Evolutionary conservation across 2,113 vertebrate genomes (phyloP), one percentile per base, ranked within the genome.

Genomic region (Malurus alboscapulatus): DNA sequence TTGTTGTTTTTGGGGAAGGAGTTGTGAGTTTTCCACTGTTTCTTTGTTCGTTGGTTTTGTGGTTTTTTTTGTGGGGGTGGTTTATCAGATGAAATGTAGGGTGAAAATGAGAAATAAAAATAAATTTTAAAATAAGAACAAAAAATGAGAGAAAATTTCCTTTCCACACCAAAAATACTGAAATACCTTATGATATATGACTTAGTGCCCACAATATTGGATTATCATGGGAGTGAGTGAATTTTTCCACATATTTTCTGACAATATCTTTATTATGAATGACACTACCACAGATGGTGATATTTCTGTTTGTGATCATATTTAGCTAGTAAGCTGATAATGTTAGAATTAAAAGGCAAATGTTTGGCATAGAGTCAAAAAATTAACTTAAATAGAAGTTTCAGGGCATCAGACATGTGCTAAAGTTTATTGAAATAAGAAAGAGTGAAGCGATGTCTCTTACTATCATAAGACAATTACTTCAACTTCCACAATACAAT

Each of bases 221-320:
- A 54, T 63, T 91, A 51, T 40, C 22, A 45, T 54, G 58, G 61
- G 27, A 88, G 21, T 4, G 3, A 78, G 27, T 7, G 4, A 84
- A 50, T 87, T 36, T 81, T 87, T 88, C 27, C 25, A 53, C 77
- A 82, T 67, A 21, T n/a, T 88, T 92, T 87, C 44, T 92, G 89
- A 91, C 42, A 74, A 53, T 63, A 57, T 75, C 53, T 84, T 78
- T 77, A 26, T 63, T 36, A 21, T 65, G 71, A 92, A 63, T 82
- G 48, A 50, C 74, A 92, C 50, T 89, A 74, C 36, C 40, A 73
- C 90, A 96, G 84, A 92, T 91, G 89, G 90, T 86, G 58, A 30
- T 84, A 93, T 94, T 97, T 96, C 86, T 96, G 53, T 95, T 96
- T 95, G 71, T 78, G 69, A 87, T 88, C 85, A 69, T 89, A 79